Evolutionary conservation across 2,113 vertebrate genomes (phyloP).

Genomic region (Aspidoscelis tigris): DNA sequence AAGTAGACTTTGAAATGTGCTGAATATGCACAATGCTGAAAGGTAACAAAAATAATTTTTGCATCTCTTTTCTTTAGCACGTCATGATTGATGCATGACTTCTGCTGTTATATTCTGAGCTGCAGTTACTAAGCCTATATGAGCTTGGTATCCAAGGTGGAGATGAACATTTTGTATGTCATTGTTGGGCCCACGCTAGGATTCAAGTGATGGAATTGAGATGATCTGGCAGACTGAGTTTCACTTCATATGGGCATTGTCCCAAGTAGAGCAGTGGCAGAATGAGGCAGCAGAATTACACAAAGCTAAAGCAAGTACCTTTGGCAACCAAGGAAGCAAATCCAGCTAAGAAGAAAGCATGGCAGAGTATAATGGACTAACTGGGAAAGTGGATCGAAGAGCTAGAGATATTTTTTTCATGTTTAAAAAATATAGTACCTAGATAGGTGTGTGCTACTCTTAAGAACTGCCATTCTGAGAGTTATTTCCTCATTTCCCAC

Average conservation of each 20-base stretch:
- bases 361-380: not conserved
- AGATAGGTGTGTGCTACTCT: too few relatives aligned
- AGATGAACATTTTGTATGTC: conserved; percentile 8
- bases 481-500: conserved; percentile 5
- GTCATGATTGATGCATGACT: conserved; percentile 39
- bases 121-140: conserved; percentile 20
- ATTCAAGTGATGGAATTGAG: not conserved
- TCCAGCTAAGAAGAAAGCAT: not conserved
- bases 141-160: not conserved
- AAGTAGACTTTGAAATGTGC: not conserved
- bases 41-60: not conserved
- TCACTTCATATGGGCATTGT: not conserved
- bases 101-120: conserved; percentile 45
- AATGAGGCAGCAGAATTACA: not conserved
- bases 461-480: not conserved
- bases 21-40: not conserved
- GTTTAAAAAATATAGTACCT: not conserved
- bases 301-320: not conserved
- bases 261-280: not conserved
- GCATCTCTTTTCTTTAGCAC: not conserved
- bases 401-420: not conserved
- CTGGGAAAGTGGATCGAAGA: not conserved
- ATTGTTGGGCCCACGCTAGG: not conserved
- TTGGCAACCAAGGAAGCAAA: too few relatives aligned
- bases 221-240: not conserved